These are phyloP conservation scores for Peromyscus aztecus DNA, from an alignment of 2,797 vertebrate species.

Conservation along the genomic window DNA sequence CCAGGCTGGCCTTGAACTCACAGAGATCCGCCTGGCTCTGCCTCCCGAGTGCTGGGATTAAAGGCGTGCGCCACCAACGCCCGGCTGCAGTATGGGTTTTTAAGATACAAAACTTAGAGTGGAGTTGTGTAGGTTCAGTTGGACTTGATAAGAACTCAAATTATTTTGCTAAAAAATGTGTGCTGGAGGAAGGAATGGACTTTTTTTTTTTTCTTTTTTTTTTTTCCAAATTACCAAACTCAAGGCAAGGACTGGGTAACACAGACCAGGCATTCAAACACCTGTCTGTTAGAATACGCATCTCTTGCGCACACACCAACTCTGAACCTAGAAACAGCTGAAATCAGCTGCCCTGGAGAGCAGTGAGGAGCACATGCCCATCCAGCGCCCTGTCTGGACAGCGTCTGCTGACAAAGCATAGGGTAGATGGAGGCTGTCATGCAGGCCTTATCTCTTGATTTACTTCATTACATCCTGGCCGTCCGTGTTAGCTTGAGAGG, in stretches of 20 bases:
- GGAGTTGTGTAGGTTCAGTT: too few relatives aligned
- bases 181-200: neutral
- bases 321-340: slow-evolving; percentile 20
- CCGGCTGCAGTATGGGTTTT: neutral
- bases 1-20: too few relatives aligned
- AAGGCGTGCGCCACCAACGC: too few relatives aligned
- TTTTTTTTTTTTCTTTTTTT: neutral
- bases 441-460: slow-evolving; percentile 52
- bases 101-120: neutral
- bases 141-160: neutral
- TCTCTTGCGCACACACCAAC: neutral
- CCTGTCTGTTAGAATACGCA: neutral
- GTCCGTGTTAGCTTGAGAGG: fast-evolving
- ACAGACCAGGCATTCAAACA: neutral
- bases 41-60: too few relatives aligned
- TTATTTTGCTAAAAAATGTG: neutral
- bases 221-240: neutral
- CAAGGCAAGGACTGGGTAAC: neutral
- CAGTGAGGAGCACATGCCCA: neutral
- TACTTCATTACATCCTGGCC: slow-evolving; percentile 48
- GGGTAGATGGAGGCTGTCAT: neutral
- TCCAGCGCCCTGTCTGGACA: neutral
- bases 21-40: too few relatives aligned
- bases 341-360: slow-evolving; percentile 30
- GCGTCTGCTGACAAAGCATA: slow-evolving; percentile 66